phyloP scores from a whole-genome alignment of 2,888 invertebrate genomes.

The Crossocerus cetratus region DNA sequence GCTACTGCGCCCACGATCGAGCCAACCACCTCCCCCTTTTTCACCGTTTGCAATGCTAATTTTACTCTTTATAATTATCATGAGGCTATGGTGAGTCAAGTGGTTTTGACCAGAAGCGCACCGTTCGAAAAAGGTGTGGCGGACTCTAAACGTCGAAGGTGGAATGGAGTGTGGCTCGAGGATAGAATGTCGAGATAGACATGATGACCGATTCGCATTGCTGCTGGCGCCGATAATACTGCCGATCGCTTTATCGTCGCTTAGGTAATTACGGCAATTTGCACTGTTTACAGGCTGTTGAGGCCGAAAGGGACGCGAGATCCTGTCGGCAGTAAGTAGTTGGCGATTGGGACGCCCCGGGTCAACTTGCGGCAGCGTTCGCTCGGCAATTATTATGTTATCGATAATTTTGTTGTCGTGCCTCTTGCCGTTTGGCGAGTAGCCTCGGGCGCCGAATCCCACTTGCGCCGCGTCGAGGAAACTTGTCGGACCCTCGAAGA shows the following conservation, averaged over 20 bases:
- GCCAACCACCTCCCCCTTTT: too few relatives aligned
- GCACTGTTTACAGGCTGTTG: conserved; percentile 58
- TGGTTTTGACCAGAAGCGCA: too few relatives aligned
- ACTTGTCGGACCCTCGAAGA: conserved; percentile 18
- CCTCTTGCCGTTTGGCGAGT: conserved; percentile 20
- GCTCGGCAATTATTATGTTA: conserved; percentile 59
- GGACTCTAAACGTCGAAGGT: too few relatives aligned
- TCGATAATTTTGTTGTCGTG: conserved; percentile 38
- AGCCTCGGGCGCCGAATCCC: conserved; percentile 8
- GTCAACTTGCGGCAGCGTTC: conserved; percentile 11
- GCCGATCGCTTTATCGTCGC: conserved; percentile 55
- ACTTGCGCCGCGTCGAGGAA: conserved; percentile 17
- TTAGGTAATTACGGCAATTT: conserved; percentile 62
- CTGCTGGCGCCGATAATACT: conserved; percentile 16
- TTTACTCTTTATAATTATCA: too few relatives aligned
- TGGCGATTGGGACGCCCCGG: conserved; percentile 4
- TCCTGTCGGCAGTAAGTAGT: not conserved
- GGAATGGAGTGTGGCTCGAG: too few relatives aligned
- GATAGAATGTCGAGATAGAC: not conserved
- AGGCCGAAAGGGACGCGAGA: conserved; percentile 19
- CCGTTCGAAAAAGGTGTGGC: too few relatives aligned
- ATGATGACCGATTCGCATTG: not conserved
- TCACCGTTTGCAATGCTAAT: too few relatives aligned
- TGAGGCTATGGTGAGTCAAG: too few relatives aligned
- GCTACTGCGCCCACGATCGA: too few relatives aligned